Conservation (phyloP, 1,140 invertebrate species). For the Meloidogyne exigua region DNA sequence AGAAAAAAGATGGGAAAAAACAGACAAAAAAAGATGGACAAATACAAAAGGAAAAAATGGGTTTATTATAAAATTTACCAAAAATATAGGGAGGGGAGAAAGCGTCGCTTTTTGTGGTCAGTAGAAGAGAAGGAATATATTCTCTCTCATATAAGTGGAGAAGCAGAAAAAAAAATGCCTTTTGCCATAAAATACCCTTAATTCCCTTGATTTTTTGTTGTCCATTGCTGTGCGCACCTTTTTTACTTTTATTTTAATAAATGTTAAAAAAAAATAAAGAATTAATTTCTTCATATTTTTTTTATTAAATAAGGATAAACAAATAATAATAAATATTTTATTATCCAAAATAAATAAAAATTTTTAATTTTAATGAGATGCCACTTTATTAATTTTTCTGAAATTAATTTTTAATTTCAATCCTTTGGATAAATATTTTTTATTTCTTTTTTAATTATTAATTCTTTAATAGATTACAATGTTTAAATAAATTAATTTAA, state of each 20-base stretch:
- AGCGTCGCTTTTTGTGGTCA: neutral
- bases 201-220: neutral
- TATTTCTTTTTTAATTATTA: too few species aligned
- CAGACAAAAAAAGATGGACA: neutral
- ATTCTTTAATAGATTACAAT: too few species aligned
- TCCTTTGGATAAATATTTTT: too few species aligned
- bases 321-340: too few species aligned
- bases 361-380: too few species aligned
- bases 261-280: too few species aligned
- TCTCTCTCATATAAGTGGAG: neutral
- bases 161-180: neutral
- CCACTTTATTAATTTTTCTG: too few species aligned
- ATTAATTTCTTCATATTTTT: too few species aligned
- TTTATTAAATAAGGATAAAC: too few species aligned
- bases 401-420: too few species aligned
- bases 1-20: neutral
- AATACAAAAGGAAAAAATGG: neutral
- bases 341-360: too few species aligned
- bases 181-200: neutral
- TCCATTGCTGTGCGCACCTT: neutral
- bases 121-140: neutral
- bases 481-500: too few species aligned
- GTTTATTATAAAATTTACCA: neutral
- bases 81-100: neutral
- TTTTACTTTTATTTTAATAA: neutral